phyloP scores from a whole-genome alignment of 2,797 vertebrate genomes.

The Cebuella pygmaea region DNA sequence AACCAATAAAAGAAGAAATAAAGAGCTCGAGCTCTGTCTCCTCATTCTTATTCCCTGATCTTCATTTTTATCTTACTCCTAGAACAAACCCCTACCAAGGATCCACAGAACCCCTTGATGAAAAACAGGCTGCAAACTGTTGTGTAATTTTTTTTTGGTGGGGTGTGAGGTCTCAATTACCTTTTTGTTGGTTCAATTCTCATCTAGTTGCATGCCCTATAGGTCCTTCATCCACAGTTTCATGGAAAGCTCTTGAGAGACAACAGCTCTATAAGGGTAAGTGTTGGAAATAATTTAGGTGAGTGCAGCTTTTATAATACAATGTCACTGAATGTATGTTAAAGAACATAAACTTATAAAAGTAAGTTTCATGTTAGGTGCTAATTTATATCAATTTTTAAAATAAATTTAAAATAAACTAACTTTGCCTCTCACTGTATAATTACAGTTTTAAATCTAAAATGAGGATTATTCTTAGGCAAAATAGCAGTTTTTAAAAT shows the following conservation, averaged over 20 bases:
- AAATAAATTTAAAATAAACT: not conserved
- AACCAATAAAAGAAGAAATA: not conserved
- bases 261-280: not conserved
- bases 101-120: not conserved
- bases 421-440: not conserved
- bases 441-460: conserved; percentile 21
- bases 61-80: not conserved
- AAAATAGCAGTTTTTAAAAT: not conserved
- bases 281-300: not conserved
- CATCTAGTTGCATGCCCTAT: not conserved
- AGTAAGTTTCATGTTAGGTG: not conserved
- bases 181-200: not conserved
- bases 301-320: not conserved
- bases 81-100: not conserved
- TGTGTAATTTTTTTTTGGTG: too few species aligned
- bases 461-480: not conserved
- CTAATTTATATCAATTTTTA: not conserved
- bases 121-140: not conserved
- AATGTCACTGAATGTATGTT: not conserved
- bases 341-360: not conserved
- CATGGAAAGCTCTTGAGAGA: not conserved
- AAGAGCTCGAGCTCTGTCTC: not conserved
- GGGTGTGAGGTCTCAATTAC: not conserved
- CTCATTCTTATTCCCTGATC: not conserved
- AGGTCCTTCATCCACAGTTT: not conserved